phyloP scores from a whole-genome alignment of 2,113 vertebrate species.

The Phyllostomus discolor region DNA sequence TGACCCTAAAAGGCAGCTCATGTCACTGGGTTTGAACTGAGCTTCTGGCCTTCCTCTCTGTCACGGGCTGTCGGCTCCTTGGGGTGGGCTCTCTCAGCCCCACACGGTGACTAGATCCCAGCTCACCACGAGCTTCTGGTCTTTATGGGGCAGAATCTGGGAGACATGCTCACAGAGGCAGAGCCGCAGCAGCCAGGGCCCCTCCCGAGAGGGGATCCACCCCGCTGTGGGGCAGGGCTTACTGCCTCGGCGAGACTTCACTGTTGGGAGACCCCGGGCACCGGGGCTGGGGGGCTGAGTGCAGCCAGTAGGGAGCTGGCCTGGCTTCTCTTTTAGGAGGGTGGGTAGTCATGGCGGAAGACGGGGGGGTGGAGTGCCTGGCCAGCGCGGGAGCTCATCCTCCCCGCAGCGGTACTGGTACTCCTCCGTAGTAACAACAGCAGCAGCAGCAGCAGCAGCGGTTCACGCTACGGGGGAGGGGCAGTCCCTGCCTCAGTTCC shows the following conservation, averaged over 20 bases:
- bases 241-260: rapidly evolving
- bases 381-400: background rate
- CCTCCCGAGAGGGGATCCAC: background rate
- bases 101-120: background rate
- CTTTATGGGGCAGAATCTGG: background rate
- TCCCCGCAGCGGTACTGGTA: background rate
- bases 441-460: no score
- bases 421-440: background rate
- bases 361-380: background rate
- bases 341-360: background rate
- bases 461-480: background rate
- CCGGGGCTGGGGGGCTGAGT: background rate
- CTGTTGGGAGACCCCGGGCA: background rate
- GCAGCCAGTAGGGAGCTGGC: rapidly evolving
- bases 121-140: background rate
- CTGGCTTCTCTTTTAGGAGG: background rate
- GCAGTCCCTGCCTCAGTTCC: background rate
- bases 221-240: background rate
- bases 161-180: background rate
- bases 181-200: background rate
- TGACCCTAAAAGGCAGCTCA: background rate
- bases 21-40: background rate
- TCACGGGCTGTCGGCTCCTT: background rate
- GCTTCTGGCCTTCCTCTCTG: no score
- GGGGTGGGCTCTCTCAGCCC: no score